phyloP scores from a whole-genome alignment of 2,797 vertebrate species.

The Sebastes paucispinis region DNA sequence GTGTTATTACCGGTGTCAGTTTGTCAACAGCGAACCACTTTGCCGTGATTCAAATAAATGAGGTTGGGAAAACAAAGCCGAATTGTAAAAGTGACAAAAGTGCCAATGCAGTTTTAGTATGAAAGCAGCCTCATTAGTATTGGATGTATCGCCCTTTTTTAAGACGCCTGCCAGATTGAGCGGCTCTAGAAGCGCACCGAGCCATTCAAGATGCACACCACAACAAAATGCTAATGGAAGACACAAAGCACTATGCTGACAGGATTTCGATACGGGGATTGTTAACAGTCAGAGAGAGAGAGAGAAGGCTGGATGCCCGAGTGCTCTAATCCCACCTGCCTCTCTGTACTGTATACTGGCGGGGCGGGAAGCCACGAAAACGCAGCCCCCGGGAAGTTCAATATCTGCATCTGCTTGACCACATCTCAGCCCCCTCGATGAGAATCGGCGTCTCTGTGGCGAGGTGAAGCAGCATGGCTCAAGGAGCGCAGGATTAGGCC shows the following conservation, averaged over 20 bases:
- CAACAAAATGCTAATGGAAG: constrained; percentile 80
- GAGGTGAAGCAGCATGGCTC: constrained; percentile 56
- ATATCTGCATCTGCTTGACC: constrained; percentile 76
- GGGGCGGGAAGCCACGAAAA: constrained; percentile 17
- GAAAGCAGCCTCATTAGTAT: constrained; percentile 75
- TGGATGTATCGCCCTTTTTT: constrained; percentile 58
- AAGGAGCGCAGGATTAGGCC: constrained; percentile 51
- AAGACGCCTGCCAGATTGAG: constrained; percentile 64
- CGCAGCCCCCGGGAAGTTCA: constrained; percentile 59
- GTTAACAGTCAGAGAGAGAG: constrained; percentile 64
- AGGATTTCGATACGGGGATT: constrained; percentile 79
- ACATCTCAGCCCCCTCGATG: constrained; percentile 59
- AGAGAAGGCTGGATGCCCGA: constrained; percentile 55
- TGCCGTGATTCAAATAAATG: constrained; percentile 18
- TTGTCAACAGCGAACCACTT: constrained; percentile 31
- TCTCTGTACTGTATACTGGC: constrained; percentile 23
- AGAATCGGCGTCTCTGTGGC: constrained; percentile 48
- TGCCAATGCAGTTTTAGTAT: constrained; percentile 59
- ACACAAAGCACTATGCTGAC: constrained; percentile 73
- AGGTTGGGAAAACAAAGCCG: constrained; percentile 29
- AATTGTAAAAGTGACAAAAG: constrained; percentile 56
- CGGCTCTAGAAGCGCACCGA: constrained; percentile 61
- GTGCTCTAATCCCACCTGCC: constrained; percentile 71
- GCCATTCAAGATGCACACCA: constrained; percentile 74
- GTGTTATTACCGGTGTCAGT: constrained; percentile 15